Base-by-base conservation (phyloP, 35 echinoderm and acorn worm genomes). In the Acanthaster planci region DNA sequence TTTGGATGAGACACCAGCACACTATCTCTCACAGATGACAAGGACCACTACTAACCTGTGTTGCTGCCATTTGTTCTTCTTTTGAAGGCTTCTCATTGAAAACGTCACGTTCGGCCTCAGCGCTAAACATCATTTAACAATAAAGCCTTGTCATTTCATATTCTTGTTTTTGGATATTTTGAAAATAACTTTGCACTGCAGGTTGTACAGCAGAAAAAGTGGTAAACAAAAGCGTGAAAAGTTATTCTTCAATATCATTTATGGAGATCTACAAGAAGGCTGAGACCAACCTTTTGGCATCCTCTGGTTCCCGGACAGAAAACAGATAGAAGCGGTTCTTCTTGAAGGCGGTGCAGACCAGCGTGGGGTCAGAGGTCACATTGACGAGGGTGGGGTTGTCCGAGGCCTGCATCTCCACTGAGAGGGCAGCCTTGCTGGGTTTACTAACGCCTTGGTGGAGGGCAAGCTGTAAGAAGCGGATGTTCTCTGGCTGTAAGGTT, bases 61-160 rank as follows among this genome's bases (percentile, higher is more conserved):
- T 94, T 1, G 92, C 92, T 52, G 96, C 85, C 89, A 99, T 94
- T 50, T 94, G 91, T 78, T 99, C 96, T 86, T 99, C 96, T 84
- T 99, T 99, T 38, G 84, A 91, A 38, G 96, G 96, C 81, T 99
- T 99, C 77, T 99, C 96, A 89, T 99, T 99, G 60, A 99, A 99
- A 17, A 99, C 96, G 83, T 99, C 96, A 32, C 96, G 60, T n/a
- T 99, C 96, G 50, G 92, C 88, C 75, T 94, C 89, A 89, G 89
- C 92, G 84, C 96, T 99, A 85, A 37, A 51, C 36, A 37, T 52
- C 31, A 50, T 64, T 82, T 8, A 54, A 12, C 47, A 72, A 80
- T 83, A 60, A 78, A 80, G 37, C 22, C n/a, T 85, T 47, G 42
- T 47, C 42, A 47, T 47, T 47, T 47, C 4, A 4, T 6, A 47